phyloP scores from a whole-genome alignment of 2,888 invertebrate genomes.

The Apeira syringaria region DNA sequence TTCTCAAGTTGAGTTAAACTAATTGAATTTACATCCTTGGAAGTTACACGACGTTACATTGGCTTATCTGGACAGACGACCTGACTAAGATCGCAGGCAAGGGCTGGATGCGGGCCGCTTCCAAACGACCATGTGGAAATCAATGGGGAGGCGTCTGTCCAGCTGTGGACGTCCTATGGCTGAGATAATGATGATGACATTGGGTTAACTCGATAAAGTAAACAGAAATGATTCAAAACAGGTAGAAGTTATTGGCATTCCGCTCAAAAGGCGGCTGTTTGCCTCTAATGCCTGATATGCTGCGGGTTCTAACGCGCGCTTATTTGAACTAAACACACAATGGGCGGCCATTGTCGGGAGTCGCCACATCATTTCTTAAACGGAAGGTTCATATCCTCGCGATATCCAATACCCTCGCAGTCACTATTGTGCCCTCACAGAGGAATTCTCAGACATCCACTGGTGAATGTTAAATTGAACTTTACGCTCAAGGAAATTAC shows the following conservation, averaged over 20 bases:
- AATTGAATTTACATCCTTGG: neutral
- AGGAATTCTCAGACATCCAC: conserved; percentile 21
- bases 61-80: too few relatives aligned
- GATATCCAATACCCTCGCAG: conserved; percentile 31
- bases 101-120: too few relatives aligned
- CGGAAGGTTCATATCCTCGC: conserved; percentile 34
- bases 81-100: too few relatives aligned
- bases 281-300: conserved; percentile 24
- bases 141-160: too few relatives aligned
- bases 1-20: neutral
- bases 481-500: conserved; percentile 27
- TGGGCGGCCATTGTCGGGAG: conserved; percentile 25
- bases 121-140: too few relatives aligned
- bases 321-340: conserved; percentile 30
- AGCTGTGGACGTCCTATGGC: too few relatives aligned
- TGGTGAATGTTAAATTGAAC: conserved; percentile 34
- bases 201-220: conserved; percentile 1
- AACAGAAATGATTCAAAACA: conserved; percentile 13
- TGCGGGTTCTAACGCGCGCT: conserved; percentile 15
- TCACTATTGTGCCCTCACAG: conserved; percentile 30
- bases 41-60: neutral
- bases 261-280: conserved; percentile 15
- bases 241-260: conserved; percentile 19
- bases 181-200: too few relatives aligned
- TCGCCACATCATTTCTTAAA: conserved; percentile 33